phyloP scores from a whole-genome alignment of 2,888 invertebrate genomes.

The Tromatobia lineatoria region DNA sequence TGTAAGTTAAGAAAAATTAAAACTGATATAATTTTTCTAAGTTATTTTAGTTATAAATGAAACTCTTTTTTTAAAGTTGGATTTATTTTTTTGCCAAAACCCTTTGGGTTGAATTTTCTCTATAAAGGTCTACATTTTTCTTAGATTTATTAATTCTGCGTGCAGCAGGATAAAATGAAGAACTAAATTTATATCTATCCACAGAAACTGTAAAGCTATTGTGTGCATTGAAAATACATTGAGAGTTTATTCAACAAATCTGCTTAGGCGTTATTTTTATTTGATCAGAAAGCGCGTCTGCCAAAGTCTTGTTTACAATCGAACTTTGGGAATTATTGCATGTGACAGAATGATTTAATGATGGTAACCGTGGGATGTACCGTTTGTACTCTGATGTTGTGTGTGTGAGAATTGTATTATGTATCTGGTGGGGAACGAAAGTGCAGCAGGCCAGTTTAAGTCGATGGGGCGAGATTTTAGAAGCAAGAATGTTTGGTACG shows the following conservation, averaged over 20 bases:
- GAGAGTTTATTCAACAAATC: slow-evolving; percentile 14
- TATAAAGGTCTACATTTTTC: background rate
- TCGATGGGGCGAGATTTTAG: slow-evolving; percentile 3
- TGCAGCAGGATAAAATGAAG: background rate
- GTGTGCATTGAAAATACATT: background rate
- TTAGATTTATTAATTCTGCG: background rate
- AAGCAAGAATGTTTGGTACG: slow-evolving; percentile 14
- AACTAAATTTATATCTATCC: no score
- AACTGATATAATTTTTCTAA: no score
- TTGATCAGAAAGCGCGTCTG: background rate
- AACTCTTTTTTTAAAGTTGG: no score
- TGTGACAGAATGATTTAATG: slow-evolving; percentile 33
- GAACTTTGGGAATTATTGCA: slow-evolving; percentile 33
- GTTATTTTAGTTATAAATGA: no score
- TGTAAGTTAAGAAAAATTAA: no score
- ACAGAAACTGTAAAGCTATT: no score
- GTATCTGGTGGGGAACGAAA: slow-evolving; percentile 9
- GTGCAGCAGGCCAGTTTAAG: slow-evolving; percentile 21
- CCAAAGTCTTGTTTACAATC: background rate
- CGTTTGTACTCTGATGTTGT: background rate
- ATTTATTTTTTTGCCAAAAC: no score
- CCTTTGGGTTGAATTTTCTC: background rate
- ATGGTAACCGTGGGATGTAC: slow-evolving; percentile 1
- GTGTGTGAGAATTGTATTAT: slow-evolving; percentile 23
- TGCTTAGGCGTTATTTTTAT: slow-evolving; percentile 7